phyloP scores from a whole-genome alignment of 2,797 vertebrate genomes.

The Gobio occitaniae region DNA sequence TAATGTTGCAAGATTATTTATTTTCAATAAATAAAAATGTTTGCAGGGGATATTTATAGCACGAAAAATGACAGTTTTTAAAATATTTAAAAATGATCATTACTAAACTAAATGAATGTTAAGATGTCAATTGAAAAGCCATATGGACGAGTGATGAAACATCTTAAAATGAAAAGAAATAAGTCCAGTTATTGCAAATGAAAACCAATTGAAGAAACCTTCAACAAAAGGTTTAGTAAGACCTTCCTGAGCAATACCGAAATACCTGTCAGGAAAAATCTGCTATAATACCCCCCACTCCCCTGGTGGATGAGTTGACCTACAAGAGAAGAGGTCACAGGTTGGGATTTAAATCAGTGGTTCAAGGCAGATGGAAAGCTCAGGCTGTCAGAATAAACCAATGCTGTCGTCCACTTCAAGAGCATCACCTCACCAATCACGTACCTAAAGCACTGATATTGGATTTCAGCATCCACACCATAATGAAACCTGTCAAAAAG shows the following conservation, averaged over 20 bases:
- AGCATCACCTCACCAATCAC: constrained; percentile 22
- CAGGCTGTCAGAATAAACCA: constrained; percentile 27
- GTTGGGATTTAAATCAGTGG: constrained; percentile 35
- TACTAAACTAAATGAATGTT: neutral
- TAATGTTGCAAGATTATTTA: neutral
- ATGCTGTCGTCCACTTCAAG: neutral
- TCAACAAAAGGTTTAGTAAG: neutral
- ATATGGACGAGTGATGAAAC: constrained; percentile 5
- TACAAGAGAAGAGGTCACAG: constrained; percentile 39
- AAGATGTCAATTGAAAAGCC: neutral
- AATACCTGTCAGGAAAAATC: constrained; percentile 30
- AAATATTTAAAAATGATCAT: neutral
- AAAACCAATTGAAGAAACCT: neutral
- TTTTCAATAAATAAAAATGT: neutral
- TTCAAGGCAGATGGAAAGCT: constrained; percentile 31
- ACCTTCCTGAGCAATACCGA: neutral
- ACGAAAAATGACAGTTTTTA: neutral
- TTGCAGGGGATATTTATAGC: neutral
- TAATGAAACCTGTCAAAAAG: constrained; percentile 20
- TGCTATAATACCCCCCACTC: constrained; percentile 12
- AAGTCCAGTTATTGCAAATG: neutral
- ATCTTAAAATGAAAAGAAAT: neutral
- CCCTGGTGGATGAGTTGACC: constrained; percentile 32
- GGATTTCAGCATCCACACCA: constrained; percentile 24
- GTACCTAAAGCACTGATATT: constrained; percentile 6